Evolutionary conservation across 1,140 invertebrate genomes (phyloP).

Genomic region (Pomacea maculata): DNA sequence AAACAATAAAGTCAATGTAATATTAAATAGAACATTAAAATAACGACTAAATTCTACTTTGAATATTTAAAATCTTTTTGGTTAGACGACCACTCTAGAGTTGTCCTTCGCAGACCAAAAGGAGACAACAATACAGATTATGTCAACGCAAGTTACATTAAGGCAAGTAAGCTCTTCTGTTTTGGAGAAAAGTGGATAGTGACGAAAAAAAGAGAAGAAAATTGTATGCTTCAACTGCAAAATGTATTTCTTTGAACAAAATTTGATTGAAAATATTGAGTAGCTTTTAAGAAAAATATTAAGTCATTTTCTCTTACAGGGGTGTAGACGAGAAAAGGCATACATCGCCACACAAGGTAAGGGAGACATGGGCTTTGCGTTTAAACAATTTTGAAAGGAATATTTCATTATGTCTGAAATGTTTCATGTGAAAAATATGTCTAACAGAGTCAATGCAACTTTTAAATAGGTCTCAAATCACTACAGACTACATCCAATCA

Average conservation of each 20-base stretch:
- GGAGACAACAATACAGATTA: slow-evolving; percentile 17
- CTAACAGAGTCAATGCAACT: too few species aligned
- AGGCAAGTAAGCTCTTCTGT: slow-evolving; percentile 21
- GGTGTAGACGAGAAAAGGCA: slow-evolving; percentile 90
- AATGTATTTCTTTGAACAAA: background rate
- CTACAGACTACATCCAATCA: too few species aligned
- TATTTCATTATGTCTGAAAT: too few species aligned
- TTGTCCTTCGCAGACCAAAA: slow-evolving; percentile 8
- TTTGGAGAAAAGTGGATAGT: background rate
- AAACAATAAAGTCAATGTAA: too few species aligned
- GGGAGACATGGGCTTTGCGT: too few species aligned
- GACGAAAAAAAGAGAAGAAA: too few species aligned
- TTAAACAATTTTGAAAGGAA: too few species aligned
- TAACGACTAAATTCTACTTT: background rate
- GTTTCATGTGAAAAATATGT: too few species aligned
- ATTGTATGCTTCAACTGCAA: background rate
- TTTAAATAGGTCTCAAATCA: too few species aligned
- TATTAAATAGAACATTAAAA: too few species aligned
- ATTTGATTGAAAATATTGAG: background rate
- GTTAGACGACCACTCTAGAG: slow-evolving; percentile 32
- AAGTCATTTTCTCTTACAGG: slow-evolving; percentile 67
- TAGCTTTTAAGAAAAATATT: background rate
- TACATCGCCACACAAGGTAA: slow-evolving; percentile 88
- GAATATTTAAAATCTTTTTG: background rate
- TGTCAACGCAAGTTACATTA: slow-evolving; percentile 37